phyloP scores from a whole-genome alignment of 2,888 invertebrate genomes.

The Tetranychus truncatus region DNA sequence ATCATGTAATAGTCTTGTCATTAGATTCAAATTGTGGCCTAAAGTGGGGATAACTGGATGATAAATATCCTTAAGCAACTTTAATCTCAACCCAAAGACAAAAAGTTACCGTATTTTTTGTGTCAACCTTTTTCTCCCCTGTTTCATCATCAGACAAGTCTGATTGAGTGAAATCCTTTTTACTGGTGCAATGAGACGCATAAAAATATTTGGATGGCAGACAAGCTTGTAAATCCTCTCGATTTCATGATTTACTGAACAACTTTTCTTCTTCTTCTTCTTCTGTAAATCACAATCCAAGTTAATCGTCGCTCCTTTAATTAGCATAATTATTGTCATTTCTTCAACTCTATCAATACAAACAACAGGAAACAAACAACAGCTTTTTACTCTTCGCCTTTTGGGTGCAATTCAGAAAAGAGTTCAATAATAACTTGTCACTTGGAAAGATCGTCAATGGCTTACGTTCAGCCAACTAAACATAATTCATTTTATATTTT shows the following conservation, averaged over 20 bases:
- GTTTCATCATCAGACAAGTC: background rate
- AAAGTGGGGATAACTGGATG: background rate
- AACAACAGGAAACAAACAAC: background rate
- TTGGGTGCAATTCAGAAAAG: background rate
- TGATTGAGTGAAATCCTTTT: background rate
- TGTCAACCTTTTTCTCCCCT: background rate
- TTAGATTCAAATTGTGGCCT: background rate
- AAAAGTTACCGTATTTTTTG: too few relatives aligned
- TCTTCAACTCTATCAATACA: too few relatives aligned
- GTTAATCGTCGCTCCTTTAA: background rate
- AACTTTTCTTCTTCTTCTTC: background rate
- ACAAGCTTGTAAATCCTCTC: background rate
- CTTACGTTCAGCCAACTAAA: too few relatives aligned
- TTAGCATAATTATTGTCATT: too few relatives aligned
- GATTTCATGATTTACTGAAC: background rate
- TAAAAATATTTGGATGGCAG: background rate
- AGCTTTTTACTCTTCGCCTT: background rate
- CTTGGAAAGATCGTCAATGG: too few relatives aligned
- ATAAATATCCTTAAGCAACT: background rate
- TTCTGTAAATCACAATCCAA: background rate
- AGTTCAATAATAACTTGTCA: background rate
- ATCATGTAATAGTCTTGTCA: too few relatives aligned
- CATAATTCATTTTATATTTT: too few relatives aligned
- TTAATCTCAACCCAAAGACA: background rate
- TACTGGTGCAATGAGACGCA: background rate